A percentile compares a stretch with the other conserved stretches of the same genome.
Conservation (phyloP, 64 coral and sea anemone species). For the Dendrophyllia cribrosa region DNA sequence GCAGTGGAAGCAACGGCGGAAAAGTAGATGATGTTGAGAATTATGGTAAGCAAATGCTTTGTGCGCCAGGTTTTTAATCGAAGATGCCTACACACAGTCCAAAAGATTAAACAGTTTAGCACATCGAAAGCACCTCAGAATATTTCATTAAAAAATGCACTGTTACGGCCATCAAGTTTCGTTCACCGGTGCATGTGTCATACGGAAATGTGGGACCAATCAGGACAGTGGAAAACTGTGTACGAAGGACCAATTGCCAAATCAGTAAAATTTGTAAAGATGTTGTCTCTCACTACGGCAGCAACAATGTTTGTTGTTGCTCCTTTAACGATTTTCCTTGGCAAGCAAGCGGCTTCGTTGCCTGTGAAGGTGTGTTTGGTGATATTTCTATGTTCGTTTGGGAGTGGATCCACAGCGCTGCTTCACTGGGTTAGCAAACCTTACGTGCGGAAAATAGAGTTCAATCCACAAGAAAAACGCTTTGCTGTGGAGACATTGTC, state of each 20-base stretch:
- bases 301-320: slow-evolving; percentile 68
- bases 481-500: slow-evolving; percentile 90
- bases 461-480: slow-evolving; percentile 61
- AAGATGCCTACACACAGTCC: background rate
- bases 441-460: slow-evolving; percentile 92
- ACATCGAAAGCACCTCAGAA: background rate
- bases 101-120: background rate
- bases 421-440: slow-evolving; percentile 85
- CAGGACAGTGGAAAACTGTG: slow-evolving; percentile 77
- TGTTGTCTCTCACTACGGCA: slow-evolving; percentile 90
- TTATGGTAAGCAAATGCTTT: background rate
- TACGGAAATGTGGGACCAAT: background rate
- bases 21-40: background rate
- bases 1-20: background rate
- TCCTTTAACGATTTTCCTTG: slow-evolving; percentile 88
- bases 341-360: slow-evolving; percentile 88
- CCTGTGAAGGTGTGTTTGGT: slow-evolving; percentile 80
- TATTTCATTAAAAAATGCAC: background rate
- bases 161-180: background rate
- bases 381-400: slow-evolving; percentile 77
- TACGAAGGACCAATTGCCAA: slow-evolving; percentile 94
- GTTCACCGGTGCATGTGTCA: background rate
- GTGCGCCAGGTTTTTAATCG: background rate
- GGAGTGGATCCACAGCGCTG: slow-evolving; percentile 82
- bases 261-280: slow-evolving; percentile 91